Evolutionary conservation across 2,888 invertebrate genomes (phyloP), one percentile per base, ranked within the genome.

Genomic region (Lepidochrysops patricia): DNA sequence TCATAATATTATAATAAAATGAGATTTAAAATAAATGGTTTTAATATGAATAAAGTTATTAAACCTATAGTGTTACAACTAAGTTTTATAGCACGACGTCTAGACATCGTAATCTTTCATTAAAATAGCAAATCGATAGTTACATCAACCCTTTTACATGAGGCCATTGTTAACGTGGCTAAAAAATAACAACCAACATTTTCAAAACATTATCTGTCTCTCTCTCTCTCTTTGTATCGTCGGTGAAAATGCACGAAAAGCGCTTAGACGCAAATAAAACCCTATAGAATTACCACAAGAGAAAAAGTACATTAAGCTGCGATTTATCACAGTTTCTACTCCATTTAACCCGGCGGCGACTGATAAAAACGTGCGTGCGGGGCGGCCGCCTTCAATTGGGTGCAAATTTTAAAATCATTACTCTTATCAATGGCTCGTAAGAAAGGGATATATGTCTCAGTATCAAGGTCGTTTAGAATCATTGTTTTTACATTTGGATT

Each of bases 271-370:
- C 60, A 63, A 62, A 79, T 80, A 81, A 80, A 52, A 58, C 7
- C 9, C 37, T 58, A 78, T 75, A 75, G 70, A 70, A 69, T 63
- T 70, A 72, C 77, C 72, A 76, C 72, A 73, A 75, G 75, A 80
- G 74, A 79, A 81, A 86, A 85, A 84, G 79, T 72, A 75, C 82
- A 83, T 87, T 84, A 86, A 75, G 76, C 73, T 71, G 77, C 81
- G 82, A 85, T 87, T 85, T 87, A 88, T 88, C 86, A 84, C 82
- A 77, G 79, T 84, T 86, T 87, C 82, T 77, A 73, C 75, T 73
- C 82, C 87, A 87, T 86, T 88, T 77, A 86, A 84, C 80, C 80
- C 71, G 76, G 74, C 80, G 76, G 75, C 80, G 78, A 77, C 78
- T 77, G 80, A 79, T 82, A 83, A 84, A 84, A 83, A 78, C 77